Evolutionary conservation across 2,797 vertebrate species (phyloP).

Genomic region (Epinephelus coioides): DNA sequence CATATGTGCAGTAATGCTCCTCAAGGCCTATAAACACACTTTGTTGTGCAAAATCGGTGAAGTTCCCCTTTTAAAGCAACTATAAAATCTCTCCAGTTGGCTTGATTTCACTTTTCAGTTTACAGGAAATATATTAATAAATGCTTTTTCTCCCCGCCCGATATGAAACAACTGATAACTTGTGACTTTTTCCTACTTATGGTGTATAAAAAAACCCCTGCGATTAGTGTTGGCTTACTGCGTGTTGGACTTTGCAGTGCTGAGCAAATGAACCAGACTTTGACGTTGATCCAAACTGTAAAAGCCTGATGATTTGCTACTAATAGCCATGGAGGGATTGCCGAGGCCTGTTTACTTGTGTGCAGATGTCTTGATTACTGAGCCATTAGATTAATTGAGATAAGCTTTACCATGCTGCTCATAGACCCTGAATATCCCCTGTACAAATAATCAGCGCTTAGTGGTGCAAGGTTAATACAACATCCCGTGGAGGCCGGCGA

Average conservation of each 20-base stretch:
- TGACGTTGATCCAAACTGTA: slow-evolving; percentile 63
- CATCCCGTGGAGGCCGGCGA: slow-evolving; percentile 20
- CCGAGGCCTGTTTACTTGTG: slow-evolving; percentile 61
- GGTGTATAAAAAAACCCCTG: neutral
- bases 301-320: slow-evolving; percentile 70
- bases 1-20: too few species aligned
- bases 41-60: neutral
- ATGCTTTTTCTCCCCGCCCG: neutral
- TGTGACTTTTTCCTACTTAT: slow-evolving; percentile 6
- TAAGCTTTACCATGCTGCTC: slow-evolving; percentile 61
- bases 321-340: slow-evolving; percentile 66
- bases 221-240: slow-evolving; percentile 7
- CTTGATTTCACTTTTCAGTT: neutral
- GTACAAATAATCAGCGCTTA: slow-evolving; percentile 54
- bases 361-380: slow-evolving; percentile 74
- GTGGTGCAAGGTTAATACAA: slow-evolving; percentile 46
- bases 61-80: neutral
- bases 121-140: neutral
- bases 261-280: slow-evolving; percentile 44
- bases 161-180: neutral
- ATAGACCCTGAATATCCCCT: slow-evolving; percentile 58
- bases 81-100: neutral
- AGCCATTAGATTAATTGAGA: slow-evolving; percentile 78
- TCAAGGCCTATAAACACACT: neutral
- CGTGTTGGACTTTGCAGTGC: slow-evolving; percentile 15